Evolutionary conservation across 1,140 invertebrate species (phyloP), one percentile per base, ranked within the genome.

Genomic region (Sarcophaga bullata): DNA sequence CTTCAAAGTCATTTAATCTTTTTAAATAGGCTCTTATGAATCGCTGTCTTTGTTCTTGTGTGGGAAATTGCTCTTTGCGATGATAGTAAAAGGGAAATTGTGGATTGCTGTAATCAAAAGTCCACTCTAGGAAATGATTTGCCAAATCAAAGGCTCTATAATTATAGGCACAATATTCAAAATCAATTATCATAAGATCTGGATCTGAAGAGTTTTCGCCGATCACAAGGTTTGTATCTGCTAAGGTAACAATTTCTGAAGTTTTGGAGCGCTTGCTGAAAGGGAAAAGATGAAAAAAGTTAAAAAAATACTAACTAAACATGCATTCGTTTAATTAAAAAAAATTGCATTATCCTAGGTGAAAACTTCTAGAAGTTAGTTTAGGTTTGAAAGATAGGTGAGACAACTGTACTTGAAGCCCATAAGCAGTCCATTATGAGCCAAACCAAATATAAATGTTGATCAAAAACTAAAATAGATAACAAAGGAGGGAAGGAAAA

Each of bases 121-220:
- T 94, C 97, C 97, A 99, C 91, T 99, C 98, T 84, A 96, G 93
- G 90, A 99, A 98, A 88, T 99, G 98, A 91, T 99, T 99, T 5
- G 97, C 98, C 81, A 99, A 91, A 91, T 99, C 98, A 91, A 98
- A 99, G 0, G 95, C 97, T 83, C 98, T 91, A 89, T 97, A 97
- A 89, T 98, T 98, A 90, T 98, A 98, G 0, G 96, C 95, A 89
- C 96, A 97, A 88, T 98, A 98, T 91, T 98, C 97, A 90, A 96
- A 98, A 89, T 98, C 97, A 87, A 97, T 97, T 46, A 97, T 92
- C 13, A 95, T 94, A 48, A 97, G 88, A 85, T 93, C 92, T n/a
- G 92, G 91, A 83, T 93, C 93, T 7, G 48, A 17, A 10, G 48
- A 78, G 17, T 50, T 11, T 47, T 87, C 85, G 83, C 85, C 87